A percentile compares a stretch with the other conserved stretches of the same genome.
phyloP scores from a whole-genome alignment of 2,888 invertebrate genomes.

The Xestia ashworthii region DNA sequence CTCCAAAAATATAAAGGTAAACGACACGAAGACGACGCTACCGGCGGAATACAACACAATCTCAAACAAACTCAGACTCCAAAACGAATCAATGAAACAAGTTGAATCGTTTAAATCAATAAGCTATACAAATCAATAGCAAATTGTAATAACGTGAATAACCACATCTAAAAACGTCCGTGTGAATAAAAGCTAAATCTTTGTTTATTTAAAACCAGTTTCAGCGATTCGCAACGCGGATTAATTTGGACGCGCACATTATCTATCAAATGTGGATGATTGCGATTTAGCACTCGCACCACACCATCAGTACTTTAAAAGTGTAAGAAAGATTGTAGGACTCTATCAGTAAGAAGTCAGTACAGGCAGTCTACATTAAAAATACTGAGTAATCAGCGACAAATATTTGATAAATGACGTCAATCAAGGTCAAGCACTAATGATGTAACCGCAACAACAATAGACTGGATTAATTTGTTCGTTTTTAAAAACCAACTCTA shows the following conservation, averaged over 20 bases:
- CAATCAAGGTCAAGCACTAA: slow-evolving; percentile 79
- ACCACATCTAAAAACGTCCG: slow-evolving; percentile 37
- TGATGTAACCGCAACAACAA: slow-evolving; percentile 84
- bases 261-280: slow-evolving; percentile 56
- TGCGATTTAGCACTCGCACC: not conserved
- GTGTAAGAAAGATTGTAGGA: slow-evolving; percentile 25
- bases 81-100: slow-evolving; percentile 63
- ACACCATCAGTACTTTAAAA: slow-evolving; percentile 15
- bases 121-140: slow-evolving; percentile 25
- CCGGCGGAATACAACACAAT: slow-evolving; percentile 35
- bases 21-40: slow-evolving; percentile 69
- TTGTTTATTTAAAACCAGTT: slow-evolving; percentile 69
- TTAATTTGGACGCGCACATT: slow-evolving; percentile 58
- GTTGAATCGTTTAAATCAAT: slow-evolving; percentile 27
- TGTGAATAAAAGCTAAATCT: slow-evolving; percentile 57
- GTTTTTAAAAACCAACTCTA: slow-evolving; percentile 72
- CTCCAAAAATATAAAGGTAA: slow-evolving; percentile 78
- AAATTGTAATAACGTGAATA: slow-evolving; percentile 40
- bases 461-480: slow-evolving; percentile 75
- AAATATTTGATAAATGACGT: slow-evolving; percentile 79
- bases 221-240: slow-evolving; percentile 58
- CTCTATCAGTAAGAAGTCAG: slow-evolving; percentile 21
- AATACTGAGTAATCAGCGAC: slow-evolving; percentile 73
- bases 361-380: slow-evolving; percentile 57
- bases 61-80: slow-evolving; percentile 18